phyloP scores from a whole-genome alignment of 2,113 vertebrate species.

The Pogonocichla stellata region DNA sequence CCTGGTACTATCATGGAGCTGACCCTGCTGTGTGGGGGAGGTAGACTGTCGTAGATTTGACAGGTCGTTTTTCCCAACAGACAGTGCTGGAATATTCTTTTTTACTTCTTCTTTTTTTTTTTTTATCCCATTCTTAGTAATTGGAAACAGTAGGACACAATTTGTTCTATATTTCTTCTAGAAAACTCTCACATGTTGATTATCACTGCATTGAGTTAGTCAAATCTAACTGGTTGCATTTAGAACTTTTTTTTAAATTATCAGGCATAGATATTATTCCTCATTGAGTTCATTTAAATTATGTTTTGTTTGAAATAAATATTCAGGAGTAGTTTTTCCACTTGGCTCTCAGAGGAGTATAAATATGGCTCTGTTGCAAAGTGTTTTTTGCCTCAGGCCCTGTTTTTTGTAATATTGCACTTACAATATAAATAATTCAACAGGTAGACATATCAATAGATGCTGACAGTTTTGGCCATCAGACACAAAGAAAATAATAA shows the following conservation, averaged over 20 bases:
- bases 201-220: neutral
- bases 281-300: neutral
- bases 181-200: neutral
- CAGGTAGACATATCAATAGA: neutral
- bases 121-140: neutral
- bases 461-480: neutral
- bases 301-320: neutral
- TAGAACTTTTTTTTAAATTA: neutral
- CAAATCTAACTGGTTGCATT: neutral
- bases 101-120: neutral
- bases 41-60: neutral
- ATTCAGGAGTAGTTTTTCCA: neutral
- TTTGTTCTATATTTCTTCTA: neutral
- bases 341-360: neutral
- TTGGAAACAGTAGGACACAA: neutral
- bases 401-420: neutral
- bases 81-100: neutral
- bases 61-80: neutral
- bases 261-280: neutral
- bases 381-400: neutral
- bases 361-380: neutral
- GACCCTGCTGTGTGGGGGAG: neutral
- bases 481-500: neutral
- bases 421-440: neutral
- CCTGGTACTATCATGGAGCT: neutral